A percentile compares a stretch with the other conserved stretches of the same genome.
phyloP scores from a whole-genome alignment of 2,797 vertebrate genomes.

The Borostomias antarcticus region DNA sequence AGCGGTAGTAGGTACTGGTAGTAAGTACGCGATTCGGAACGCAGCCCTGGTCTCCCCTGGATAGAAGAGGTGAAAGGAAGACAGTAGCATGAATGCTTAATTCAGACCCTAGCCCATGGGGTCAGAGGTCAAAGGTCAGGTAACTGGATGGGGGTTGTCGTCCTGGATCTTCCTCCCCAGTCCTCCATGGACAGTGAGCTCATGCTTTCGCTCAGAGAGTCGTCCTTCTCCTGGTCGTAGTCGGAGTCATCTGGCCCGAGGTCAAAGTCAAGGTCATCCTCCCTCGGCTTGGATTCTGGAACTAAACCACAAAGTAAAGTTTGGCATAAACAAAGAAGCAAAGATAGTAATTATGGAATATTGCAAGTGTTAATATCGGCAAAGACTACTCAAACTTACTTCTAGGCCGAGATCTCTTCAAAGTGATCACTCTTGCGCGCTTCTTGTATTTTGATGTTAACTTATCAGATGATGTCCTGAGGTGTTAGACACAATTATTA shows the following conservation, averaged over 20 bases:
- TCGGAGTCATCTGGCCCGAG: no score
- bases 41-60: no score
- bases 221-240: constrained; percentile 27
- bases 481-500: neutral
- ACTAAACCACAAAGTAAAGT: neutral
- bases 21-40: no score
- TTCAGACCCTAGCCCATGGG: neutral
- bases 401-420: neutral
- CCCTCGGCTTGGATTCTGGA: constrained; percentile 23
- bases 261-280: constrained; percentile 20
- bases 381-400: constrained; percentile 8
- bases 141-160: neutral
- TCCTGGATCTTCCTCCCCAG: neutral
- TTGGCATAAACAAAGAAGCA: neutral
- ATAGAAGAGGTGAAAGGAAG: no score
- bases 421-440: neutral
- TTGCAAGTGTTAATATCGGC: neutral
- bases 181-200: constrained; percentile 43
- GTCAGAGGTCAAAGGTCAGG: neutral
- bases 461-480: constrained; percentile 23
- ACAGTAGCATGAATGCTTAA: neutral
- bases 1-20: no score
- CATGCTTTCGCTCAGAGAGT: constrained; percentile 43
- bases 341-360: neutral
- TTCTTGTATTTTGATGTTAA: constrained; percentile 39